phyloP scores from a whole-genome alignment of 2,113 vertebrate genomes.

The Xenopus borealis region DNA sequence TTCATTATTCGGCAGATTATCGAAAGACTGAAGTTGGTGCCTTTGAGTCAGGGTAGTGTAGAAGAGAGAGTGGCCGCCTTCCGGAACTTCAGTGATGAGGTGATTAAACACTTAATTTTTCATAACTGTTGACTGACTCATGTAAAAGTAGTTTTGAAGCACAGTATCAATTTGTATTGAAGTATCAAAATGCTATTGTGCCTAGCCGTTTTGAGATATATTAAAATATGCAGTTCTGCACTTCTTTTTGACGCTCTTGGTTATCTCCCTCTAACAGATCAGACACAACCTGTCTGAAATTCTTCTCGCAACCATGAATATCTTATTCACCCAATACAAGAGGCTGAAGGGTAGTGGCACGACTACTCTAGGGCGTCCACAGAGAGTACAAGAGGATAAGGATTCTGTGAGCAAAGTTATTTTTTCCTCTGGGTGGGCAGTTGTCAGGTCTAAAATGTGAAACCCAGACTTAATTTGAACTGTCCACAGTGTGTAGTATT shows the following conservation, averaged over 20 bases:
- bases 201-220: too few species aligned
- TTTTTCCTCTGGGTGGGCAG: not conserved
- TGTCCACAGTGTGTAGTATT: not conserved
- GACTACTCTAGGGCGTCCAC: slow-evolving; percentile 78
- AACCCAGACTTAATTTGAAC: too few species aligned
- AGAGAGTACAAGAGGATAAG: slow-evolving; percentile 74
- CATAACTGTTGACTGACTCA: too few species aligned
- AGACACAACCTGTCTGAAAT: slow-evolving; percentile 96
- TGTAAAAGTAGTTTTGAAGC: too few species aligned
- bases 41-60: slow-evolving; percentile 88
- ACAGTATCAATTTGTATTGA: not conserved
- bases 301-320: slow-evolving; percentile 96
- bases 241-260: not conserved
- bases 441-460: too few species aligned
- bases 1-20: slow-evolving; percentile 75
- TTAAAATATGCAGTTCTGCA: too few species aligned
- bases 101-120: slow-evolving; percentile 45
- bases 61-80: slow-evolving; percentile 94
- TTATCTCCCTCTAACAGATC: slow-evolving; percentile 65
- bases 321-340: slow-evolving; percentile 94
- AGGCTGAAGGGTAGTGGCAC: slow-evolving; percentile 86
- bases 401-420: slow-evolving; percentile 77
- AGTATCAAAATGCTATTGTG: too few species aligned
- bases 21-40: slow-evolving; percentile 88
- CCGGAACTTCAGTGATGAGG: slow-evolving; percentile 95